Base-by-base conservation (phyloP, 2,888 invertebrate species). In the Opisthograptis luteolata region DNA sequence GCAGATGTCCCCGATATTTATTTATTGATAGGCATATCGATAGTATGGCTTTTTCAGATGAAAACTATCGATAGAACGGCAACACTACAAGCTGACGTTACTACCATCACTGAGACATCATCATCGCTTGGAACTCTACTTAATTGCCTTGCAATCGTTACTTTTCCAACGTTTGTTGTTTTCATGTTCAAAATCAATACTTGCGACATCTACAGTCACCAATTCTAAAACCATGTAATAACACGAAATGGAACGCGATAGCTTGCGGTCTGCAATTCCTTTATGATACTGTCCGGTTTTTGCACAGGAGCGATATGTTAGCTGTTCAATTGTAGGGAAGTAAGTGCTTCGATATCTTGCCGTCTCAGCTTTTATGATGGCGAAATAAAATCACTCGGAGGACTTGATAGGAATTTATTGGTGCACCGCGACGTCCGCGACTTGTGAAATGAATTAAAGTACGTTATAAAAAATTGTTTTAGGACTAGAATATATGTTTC, bases 281-380 rank as follows among this genome's bases (percentile, higher is more conserved):
- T 75, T 70, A 60, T 61, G 63, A 73, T 71, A 71, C 76, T 73
- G 78, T 73, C 76, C 77, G 73, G 72, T 78, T 80, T 79, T 78
- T 79, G 73, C 66, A 62, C 64, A 52, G 59, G 62, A 60, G 51
- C 74, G 64, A 79, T 84, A 81, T 70, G 73, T 85, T 81, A 72
- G 68, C 66, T 52, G 77, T 74, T 78, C 83, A 85, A 86, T 87
- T 83, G 85, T 76, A 73, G 65, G 84, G 81, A 84, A 87, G 72
- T 72, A 79, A 82, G 75, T 69, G 70, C 70, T 76, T 58, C 64
- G 66, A 66, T 75, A 70, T 72, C 67, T 64, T 62, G 52, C 58
- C 61, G 64, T 65, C 68, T 68, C 70, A 64, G 64, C 65, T 54
- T 66, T 63, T 55, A 62, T 64, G 61, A 66, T 60, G 50, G 62